Base-by-base conservation (phyloP, 2,113 vertebrate species). In the Felis catus region DNA sequence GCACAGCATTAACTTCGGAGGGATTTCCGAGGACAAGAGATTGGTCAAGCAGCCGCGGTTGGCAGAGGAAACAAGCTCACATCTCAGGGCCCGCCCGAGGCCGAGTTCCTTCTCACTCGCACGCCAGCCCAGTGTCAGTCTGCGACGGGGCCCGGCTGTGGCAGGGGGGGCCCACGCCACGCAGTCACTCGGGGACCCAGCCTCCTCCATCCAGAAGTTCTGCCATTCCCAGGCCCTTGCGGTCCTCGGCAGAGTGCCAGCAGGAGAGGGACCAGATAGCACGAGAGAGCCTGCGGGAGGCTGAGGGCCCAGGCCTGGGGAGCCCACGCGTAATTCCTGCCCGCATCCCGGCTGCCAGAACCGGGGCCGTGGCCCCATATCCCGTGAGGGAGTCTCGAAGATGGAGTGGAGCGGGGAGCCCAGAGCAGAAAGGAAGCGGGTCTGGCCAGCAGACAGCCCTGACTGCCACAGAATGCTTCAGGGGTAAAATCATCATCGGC, bases 1-100 rank as follows among this genome's bases (percentile, higher is more conserved):
- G 45, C 29, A 6, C 14, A 10, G 36, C 1, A 0, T 53, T 21
- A 13, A n/a, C 45, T 61, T 1, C 63, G n/a, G 65, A 71, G 36
- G 74, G 31, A 25, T 15, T 23, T 15, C 16, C 51, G 14, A 39
- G n/a, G n/a, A 25, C 48, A 55, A 92, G 21, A 29, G 21, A 48
- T 63, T 1, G 29, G 58, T 14, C 29, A 31, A 71, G 53, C 3
- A 19, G 66, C 65, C 36, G 11, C 27, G 4, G 3, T 15, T 25
- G 9, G 31, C 68, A 0, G 27, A 39, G 68, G 45, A 53, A 79
- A 41, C 14, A 2, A 27, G 23, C 51, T 41, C 36, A 8, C 3
- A 1, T 4, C 41, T 1, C 45, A 21, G 18, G 1, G 23, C 9
- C 4, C 33, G 15, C 31, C 7, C 0, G 0, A 12, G 53, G 53